Percentiles rank a stretch among this genome's conserved stretches.
These are phyloP conservation scores for Aspidoscelis tigris DNA, from an alignment of 2,113 vertebrate species.

Conservation along the genomic window DNA sequence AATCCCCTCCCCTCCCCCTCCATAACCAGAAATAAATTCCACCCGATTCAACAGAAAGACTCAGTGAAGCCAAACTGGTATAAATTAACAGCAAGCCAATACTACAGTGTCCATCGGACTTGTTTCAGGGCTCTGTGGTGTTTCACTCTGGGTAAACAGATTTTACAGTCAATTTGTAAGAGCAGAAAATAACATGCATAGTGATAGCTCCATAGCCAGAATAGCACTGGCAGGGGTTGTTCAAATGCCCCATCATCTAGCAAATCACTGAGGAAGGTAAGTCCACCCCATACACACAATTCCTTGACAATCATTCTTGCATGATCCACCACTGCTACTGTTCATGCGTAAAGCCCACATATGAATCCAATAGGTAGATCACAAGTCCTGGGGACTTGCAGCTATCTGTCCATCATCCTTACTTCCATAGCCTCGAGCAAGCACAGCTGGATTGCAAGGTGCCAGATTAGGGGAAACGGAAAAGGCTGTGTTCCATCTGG, in stretches of 20 bases:
- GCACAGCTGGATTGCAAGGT: conserved; percentile 69
- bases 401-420: conserved; percentile 51
- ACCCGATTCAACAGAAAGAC: conserved; percentile 55
- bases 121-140: conserved; percentile 40
- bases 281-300: conserved; percentile 35
- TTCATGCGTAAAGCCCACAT: conserved; percentile 24
- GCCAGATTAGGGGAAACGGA: conserved; percentile 54
- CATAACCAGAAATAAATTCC: conserved; percentile 53
- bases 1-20: conserved; percentile 20
- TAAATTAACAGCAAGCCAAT: conserved; percentile 48
- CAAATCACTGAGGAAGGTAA: conserved; percentile 37
- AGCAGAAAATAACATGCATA: conserved; percentile 55
- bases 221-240: conserved; percentile 32
- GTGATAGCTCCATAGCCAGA: conserved; percentile 37
- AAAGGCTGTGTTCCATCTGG: conserved; percentile 49
- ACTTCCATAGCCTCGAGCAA: conserved; percentile 59
- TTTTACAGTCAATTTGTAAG: conserved; percentile 58
- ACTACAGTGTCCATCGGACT: conserved; percentile 49
- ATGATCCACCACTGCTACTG: conserved; percentile 31
- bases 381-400: conserved; percentile 26
- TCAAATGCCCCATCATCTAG: not conserved
- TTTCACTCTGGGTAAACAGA: conserved; percentile 48
- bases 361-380: conserved; percentile 31
- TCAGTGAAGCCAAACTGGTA: conserved; percentile 41
- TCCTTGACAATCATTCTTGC: conserved; percentile 39